These are phyloP conservation scores for Drosophila paulistorum DNA, from an alignment of 1,140 invertebrate species.

Conservation along the genomic window DNA sequence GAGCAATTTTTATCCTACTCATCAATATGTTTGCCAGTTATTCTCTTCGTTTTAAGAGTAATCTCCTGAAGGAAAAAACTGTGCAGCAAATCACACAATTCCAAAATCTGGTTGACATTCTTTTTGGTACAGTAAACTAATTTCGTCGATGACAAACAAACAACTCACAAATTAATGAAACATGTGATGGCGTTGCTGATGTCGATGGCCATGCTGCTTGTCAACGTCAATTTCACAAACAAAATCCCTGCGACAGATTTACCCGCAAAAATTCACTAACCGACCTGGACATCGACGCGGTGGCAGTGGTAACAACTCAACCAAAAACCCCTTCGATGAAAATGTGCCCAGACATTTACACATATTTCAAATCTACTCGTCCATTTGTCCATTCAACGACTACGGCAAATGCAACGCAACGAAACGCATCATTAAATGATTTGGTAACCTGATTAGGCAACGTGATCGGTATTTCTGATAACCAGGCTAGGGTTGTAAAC, in stretches of 20 bases:
- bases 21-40: background rate
- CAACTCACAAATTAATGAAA: slow-evolving; percentile 54
- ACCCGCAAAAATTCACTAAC: slow-evolving; percentile 20
- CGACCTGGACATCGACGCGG: background rate
- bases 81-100: background rate
- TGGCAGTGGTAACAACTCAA: background rate
- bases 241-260: slow-evolving; percentile 40
- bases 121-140: slow-evolving; percentile 39
- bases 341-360: slow-evolving; percentile 36
- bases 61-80: background rate
- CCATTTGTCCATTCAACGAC: background rate
- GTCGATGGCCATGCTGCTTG: slow-evolving; percentile 15
- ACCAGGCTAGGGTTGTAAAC: background rate
- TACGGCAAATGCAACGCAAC: background rate
- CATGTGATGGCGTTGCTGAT: slow-evolving; percentile 26
- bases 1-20: background rate
- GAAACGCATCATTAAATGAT: slow-evolving; percentile 67
- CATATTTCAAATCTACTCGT: slow-evolving; percentile 46
- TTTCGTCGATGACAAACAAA: slow-evolving; percentile 23
- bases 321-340: background rate
- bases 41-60: background rate
- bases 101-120: background rate
- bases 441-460: slow-evolving; percentile 63
- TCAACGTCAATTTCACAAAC: slow-evolving; percentile 64
- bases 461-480: slow-evolving; percentile 58